Evolutionary conservation across 2,888 invertebrate genomes (phyloP).

Genomic region (Cephus sareptanus): DNA sequence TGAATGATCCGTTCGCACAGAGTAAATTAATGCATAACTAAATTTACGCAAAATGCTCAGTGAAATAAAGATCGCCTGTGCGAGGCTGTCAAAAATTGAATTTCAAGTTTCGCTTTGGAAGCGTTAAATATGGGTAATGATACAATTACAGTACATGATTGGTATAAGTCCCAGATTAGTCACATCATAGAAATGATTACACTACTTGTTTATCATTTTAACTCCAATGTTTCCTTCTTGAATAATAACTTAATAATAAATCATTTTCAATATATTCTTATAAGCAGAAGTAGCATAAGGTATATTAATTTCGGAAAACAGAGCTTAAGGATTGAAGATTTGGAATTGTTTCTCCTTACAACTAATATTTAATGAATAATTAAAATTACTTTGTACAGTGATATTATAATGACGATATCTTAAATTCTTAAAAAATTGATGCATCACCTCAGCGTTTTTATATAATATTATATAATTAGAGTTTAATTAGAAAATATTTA

Average conservation of each 20-base stretch:
- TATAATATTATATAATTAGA: not conserved
- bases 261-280: not conserved
- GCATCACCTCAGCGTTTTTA: not conserved
- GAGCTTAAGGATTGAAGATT: not conserved
- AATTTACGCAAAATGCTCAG: slow-evolving; percentile 2
- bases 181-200: not conserved
- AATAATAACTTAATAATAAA: not conserved
- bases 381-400: not conserved
- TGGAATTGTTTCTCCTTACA: not conserved
- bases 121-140: not conserved
- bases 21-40: not conserved
- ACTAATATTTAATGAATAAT: not conserved
- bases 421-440: not conserved
- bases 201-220: not conserved
- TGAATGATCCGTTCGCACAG: not conserved
- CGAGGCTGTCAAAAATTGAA: not conserved
- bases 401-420: not conserved
- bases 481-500: not conserved
- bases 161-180: not conserved
- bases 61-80: not conserved
- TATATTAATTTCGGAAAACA: not conserved
- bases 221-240: not conserved
- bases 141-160: not conserved
- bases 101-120: not conserved
- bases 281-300: not conserved